A percentile compares a stretch with the other conserved stretches of the same genome.
phyloP scores from a whole-genome alignment of 2,888 invertebrate genomes.

The Lepidochitona cinerea region DNA sequence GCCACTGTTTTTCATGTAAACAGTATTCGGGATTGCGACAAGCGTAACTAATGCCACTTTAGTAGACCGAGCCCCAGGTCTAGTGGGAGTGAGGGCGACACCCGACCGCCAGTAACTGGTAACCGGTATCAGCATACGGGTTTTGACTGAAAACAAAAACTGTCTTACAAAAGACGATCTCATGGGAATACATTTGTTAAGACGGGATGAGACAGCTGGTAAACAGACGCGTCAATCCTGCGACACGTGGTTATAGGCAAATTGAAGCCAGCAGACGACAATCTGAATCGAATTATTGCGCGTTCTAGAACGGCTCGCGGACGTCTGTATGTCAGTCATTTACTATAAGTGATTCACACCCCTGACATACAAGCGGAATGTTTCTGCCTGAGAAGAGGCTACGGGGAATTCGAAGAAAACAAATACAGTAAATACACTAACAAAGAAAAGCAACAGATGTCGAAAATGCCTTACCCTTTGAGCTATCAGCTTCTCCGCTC shows the following conservation, averaged over 20 bases:
- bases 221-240: background rate
- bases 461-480: conserved; percentile 39
- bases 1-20: too few species aligned
- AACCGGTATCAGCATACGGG: too few species aligned
- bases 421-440: background rate
- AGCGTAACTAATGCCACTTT: too few species aligned
- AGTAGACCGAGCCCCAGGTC: too few species aligned
- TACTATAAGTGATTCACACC: background rate
- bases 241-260: background rate
- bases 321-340: background rate
- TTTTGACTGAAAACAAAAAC: too few species aligned
- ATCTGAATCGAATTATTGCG: background rate
- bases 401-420: background rate
- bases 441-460: background rate
- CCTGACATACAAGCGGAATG: background rate
- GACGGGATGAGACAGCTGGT: background rate
- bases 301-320: background rate
- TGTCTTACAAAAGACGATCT: background rate
- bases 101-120: too few species aligned
- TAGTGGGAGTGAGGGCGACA: too few species aligned
- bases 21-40: too few species aligned
- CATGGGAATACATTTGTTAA: background rate
- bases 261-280: background rate
- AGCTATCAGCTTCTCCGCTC: conserved; percentile 42
- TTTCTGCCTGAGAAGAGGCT: background rate